Evolutionary conservation across 30 jellyfish, hydroid and myxozoan species (phyloP), one percentile per base, ranked within the genome.

Genomic region (Chrysaora quinquecirrha): DNA sequence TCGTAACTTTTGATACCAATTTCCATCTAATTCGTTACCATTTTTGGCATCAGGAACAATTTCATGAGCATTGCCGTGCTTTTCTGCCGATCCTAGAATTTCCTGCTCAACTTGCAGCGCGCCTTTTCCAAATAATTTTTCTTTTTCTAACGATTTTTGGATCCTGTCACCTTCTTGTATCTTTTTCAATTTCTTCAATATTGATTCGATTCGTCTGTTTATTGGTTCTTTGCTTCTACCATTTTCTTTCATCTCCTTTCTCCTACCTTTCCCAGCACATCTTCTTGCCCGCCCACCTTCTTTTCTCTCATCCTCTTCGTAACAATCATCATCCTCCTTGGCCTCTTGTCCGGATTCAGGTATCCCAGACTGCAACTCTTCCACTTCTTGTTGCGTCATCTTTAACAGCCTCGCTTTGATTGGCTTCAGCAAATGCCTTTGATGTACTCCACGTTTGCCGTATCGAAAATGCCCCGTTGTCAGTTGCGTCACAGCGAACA

Each of bases 361-460:
- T 14, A 38, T 38, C 14, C 14, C 54, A 38, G 54, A 6, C 54
- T 38, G 54, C 14, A 38, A 14, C 14, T 38, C 54, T 38, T 3
- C 54, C 14, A 3, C 11, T 38, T 14, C 11, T 38, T 38, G 54
- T 38, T 38, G 54, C 14, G 68, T 25, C 25, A 52, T 52, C 3
- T 52, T 20, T 4, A 52, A 25, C 19, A 52, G 68, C 68, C 29
- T 52, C 29, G 68, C 3, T 52, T 20, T 52, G 27, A 52, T 52
- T 4, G 68, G 29, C 68, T 52, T 52, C 29, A 20, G 7, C 27
- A 52, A 25, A 43, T 43, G 58, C 24, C 68, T 16, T 19, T 20
- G 68, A 52, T 52, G 68, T 52, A 4, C 68, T 52, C 68, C 68
- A 20, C 68, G 68, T 25, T 52, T 52, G 68, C 68, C 68, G 25